Base-by-base conservation (phyloP, 2,888 invertebrate species). In the Dasypogon diadema region DNA sequence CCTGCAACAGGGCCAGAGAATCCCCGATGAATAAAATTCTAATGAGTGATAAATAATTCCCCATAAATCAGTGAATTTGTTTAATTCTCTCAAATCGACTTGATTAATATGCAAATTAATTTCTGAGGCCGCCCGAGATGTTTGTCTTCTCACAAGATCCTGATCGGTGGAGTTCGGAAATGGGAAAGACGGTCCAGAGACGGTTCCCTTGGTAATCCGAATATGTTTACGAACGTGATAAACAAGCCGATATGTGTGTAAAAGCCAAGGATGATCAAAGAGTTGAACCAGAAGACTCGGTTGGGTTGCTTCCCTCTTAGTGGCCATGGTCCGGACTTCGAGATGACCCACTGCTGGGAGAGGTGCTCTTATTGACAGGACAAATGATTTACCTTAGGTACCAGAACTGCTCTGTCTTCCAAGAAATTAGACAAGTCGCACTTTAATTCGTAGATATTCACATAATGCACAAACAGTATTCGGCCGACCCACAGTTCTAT, bases 11-110 rank as follows among this genome's bases (percentile, higher is more conserved):
- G 55, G 73, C 54, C 55, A 18, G 73, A n/a, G 12, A 22, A 6
- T 1, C 21, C n/a, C 18, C 21, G 18, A 30, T 60, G 74, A 74
- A 60, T 74, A 74, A 60, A 51, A 79, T 80, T 80, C 80, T 81
- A 81, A 81, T 81, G 81, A 81, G 81, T 81, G 81, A 81, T 81
- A 81, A 81, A 81, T 80, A 79, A 79, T 80, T 80, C 80, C 80
- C 80, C 78, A 80, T 81, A 80, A 81, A 81, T 81, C 81, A 81
- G 79, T 80, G 81, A 79, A 55, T 73, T 80, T 76, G 75, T 70
- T 70, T 70, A 70, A 54, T 70, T 70, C 70, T 46, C 70, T 54
- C 70, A 70, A 74, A 76, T 68, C 70, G 34, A 55, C 70, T 77
- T 77, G 76, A 76, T 77, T 77, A 77, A 77, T 77, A 77, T 77